Conservation (phyloP, 1,140 invertebrate species). For the Zaprionus inermis region DNA sequence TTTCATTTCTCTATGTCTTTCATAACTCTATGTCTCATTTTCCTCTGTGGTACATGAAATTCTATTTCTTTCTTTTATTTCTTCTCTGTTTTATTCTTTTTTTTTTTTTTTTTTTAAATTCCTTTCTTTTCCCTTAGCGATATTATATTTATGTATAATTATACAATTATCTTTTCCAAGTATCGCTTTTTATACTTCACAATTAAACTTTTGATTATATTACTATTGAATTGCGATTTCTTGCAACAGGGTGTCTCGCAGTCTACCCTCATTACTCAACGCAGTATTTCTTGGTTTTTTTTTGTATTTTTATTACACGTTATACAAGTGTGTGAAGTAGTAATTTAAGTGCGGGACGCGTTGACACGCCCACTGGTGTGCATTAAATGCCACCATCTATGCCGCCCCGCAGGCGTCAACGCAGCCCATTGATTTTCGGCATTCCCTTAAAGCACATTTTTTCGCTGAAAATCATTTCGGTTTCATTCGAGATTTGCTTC, state of each 20-base stretch:
- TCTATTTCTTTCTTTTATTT: no score
- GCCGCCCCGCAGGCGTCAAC: constrained; percentile 46
- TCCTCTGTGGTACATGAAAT: no score
- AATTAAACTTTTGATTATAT: not conserved
- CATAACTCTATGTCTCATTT: no score
- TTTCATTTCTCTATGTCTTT: no score
- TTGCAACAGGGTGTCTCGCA: not conserved
- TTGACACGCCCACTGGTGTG: constrained; percentile 65
- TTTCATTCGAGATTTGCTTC: constrained; percentile 40
- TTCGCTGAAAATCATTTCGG: constrained; percentile 42
- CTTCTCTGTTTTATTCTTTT: no score
- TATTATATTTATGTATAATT: no score
- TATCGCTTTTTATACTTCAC: no score
- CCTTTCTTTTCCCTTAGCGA: no score
- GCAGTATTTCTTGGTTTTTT: constrained; percentile 9
- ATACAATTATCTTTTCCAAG: no score
- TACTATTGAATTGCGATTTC: not conserved
- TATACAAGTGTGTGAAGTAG: constrained; percentile 80
- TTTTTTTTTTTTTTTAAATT: no score
- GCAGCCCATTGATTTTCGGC: constrained; percentile 66
- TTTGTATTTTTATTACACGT: constrained; percentile 67
- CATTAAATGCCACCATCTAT: constrained; percentile 66
- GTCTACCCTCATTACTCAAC: not conserved
- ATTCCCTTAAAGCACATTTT: constrained; percentile 75
- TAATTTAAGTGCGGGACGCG: constrained; percentile 72